These are phyloP conservation scores for Coptodon bakossiorum DNA, from an alignment of 2,113 vertebrate genomes.

Conservation along the genomic window DNA sequence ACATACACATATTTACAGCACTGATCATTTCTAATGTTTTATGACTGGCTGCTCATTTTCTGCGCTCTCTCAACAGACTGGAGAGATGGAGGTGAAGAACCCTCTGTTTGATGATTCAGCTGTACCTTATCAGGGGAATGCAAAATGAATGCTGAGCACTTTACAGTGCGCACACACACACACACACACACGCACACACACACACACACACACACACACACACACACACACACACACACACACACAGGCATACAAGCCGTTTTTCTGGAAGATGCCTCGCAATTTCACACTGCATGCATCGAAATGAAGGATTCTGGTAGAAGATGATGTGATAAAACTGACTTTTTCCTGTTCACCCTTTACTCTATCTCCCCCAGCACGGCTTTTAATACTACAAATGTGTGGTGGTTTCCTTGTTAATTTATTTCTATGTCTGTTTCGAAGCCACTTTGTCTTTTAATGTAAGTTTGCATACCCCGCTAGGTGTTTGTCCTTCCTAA, in stretches of 20 bases:
- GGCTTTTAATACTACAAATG: conserved; percentile 6
- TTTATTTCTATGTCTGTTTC: conserved; percentile 20
- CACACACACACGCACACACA: background rate
- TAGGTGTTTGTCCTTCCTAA: background rate
- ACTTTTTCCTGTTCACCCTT: conserved; percentile 33
- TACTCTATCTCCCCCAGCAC: background rate
- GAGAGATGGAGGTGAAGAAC: conserved; percentile 98
- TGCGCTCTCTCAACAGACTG: conserved; percentile 72
- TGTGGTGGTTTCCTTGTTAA: conserved; percentile 14
- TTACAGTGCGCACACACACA: fast-evolving
- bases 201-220: background rate
- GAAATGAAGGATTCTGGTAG: background rate
- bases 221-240: background rate
- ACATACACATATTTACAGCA: background rate
- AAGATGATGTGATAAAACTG: conserved; percentile 4
- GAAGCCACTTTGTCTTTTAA: conserved; percentile 17
- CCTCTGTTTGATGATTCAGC: conserved; percentile 88
- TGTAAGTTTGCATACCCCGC: background rate
- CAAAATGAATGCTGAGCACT: conserved; percentile 63
- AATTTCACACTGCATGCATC: conserved; percentile 43
- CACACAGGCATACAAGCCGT: background rate
- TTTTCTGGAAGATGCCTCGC: background rate
- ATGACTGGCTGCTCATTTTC: background rate
- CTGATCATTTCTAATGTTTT: background rate
- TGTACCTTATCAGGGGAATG: conserved; percentile 63